These are phyloP conservation scores for Dusona sp. DNA, from an alignment of 2,888 invertebrate genomes.

Conservation along the genomic window DNA sequence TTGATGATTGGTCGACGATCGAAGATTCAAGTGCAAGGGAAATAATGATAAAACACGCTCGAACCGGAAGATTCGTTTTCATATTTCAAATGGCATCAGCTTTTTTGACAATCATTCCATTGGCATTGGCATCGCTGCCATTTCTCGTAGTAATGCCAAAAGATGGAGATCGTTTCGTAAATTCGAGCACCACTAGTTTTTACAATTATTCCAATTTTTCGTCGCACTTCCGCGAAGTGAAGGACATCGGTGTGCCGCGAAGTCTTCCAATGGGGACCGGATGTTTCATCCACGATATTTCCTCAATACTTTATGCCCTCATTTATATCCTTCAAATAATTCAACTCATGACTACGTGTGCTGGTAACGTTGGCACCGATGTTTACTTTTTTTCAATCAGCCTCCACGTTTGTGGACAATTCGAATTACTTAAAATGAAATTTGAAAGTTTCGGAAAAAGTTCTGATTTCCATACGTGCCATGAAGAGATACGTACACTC, in stretches of 20 bases:
- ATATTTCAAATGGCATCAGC: slow-evolving; percentile 48
- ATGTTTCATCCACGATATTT: slow-evolving; percentile 47
- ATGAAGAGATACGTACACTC: slow-evolving; percentile 17
- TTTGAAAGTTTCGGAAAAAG: slow-evolving; percentile 40
- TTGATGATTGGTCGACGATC: slow-evolving; percentile 46
- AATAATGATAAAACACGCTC: slow-evolving; percentile 48
- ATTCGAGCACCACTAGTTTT: neutral
- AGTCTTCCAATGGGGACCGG: slow-evolving; percentile 57
- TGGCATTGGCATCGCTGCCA: slow-evolving; percentile 30
- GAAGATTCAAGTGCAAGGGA: neutral
- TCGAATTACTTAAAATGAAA: slow-evolving; percentile 32
- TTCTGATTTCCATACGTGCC: neutral
- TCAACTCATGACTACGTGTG: slow-evolving; percentile 42
- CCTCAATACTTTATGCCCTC: slow-evolving; percentile 32
- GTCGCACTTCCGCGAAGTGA: neutral
- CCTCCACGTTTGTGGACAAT: slow-evolving; percentile 63
- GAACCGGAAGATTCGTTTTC: slow-evolving; percentile 36
- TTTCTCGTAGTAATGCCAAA: neutral
- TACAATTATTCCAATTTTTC: slow-evolving; percentile 11
- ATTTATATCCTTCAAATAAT: slow-evolving; percentile 58
- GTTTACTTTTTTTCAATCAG: slow-evolving; percentile 61
- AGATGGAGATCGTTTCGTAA: neutral
- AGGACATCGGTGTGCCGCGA: neutral
- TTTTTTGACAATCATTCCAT: neutral
- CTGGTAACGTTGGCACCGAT: slow-evolving; percentile 57